Percentiles rank a stretch among this genome's conserved stretches.
Conservation (phyloP, 1,140 invertebrate genomes). For the Megalonaias nervosa region DNA sequence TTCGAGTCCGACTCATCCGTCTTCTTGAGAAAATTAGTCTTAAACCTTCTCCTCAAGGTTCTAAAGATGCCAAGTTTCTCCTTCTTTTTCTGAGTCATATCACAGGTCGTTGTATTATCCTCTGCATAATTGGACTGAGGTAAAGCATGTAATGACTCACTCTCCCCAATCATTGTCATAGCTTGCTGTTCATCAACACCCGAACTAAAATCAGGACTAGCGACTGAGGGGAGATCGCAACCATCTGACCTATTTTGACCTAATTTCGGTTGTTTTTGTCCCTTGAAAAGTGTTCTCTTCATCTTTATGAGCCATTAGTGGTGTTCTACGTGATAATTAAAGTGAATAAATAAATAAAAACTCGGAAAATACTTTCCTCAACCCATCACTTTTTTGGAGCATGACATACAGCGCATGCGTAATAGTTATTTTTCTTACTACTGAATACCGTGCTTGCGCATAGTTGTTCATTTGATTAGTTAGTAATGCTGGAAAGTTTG, state of each 20-base stretch:
- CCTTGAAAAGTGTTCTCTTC: conserved; percentile 45
- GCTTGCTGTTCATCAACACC: conserved; percentile 9
- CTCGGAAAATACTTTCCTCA: conserved; percentile 13
- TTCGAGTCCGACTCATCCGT: conserved; percentile 41
- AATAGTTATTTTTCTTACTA: conserved; percentile 19
- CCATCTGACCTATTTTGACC: not conserved
- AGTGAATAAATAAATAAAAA: not conserved
- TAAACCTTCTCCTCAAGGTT: conserved; percentile 56
- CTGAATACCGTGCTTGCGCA: conserved; percentile 10
- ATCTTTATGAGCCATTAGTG: conserved; percentile 44
- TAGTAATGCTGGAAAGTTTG: not conserved
- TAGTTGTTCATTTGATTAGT: conserved; percentile 21
- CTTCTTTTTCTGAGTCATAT: conserved; percentile 48
- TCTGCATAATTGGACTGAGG: conserved; percentile 35
- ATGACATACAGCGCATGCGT: conserved; percentile 37
- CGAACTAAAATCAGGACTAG: not conserved
- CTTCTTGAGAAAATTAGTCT: conserved; percentile 55
- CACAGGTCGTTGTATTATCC: conserved; percentile 34
- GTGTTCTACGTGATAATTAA: not conserved
- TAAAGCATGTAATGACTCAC: conserved; percentile 44
- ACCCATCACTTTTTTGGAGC: conserved; percentile 16
- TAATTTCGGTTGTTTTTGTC: conserved; percentile 10
- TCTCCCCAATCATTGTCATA: conserved; percentile 29
- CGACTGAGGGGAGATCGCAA: too few relatives aligned
- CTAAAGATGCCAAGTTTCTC: conserved; percentile 60